Base-by-base conservation (phyloP, 2,888 invertebrate species). In the Trissoscelio sp. region DNA sequence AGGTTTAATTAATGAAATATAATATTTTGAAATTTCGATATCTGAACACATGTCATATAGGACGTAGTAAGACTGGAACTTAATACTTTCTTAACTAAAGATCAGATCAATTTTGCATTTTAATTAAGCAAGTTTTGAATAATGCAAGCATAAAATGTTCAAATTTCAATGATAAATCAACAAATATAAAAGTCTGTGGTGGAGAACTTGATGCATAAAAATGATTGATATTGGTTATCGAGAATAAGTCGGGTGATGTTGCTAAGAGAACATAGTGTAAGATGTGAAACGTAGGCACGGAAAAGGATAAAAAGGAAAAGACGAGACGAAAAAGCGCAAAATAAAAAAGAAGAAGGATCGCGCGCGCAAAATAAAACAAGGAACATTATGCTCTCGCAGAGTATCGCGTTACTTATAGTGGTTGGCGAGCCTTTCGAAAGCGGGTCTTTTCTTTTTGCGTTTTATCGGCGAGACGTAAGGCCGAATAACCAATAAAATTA, bases 401-500 rank as follows among this genome's bases (percentile, higher is more conserved):
- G 81, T 84, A 81, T 84, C 84, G 79, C 81, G 83, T 84, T 84
- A 84, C 84, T 79, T 48, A 55, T 75, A 70, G 77, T 73, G 79
- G 72, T 67, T 77, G 80, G 81, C 82, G 72, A 79, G 51, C 18
- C 75, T 78, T 80, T 73, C 67, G 81, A 62, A 67, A 66, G 66
- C 66, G 53, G 24, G 48, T 55, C 69, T 82, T 73, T 79, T 73
- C 72, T 73, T 81, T 78, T 82, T 79, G 80, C 75, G 77, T 81
- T 84, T 84, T 83, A 73, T 84, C 82, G 78, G 81, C 62, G 75
- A 70, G 79, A 79, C 75, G 81, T 83, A 81, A 73, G 79, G 83
- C 82, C 78, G 82, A 80, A 81, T 79, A 39, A 81, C 81, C 83
- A 84, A 83, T 83, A 84, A 84, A 84, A 84, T 84, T 84, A 84